Conservation (phyloP, 2,113 vertebrate species). For the Danionella cerebrum region DNA sequence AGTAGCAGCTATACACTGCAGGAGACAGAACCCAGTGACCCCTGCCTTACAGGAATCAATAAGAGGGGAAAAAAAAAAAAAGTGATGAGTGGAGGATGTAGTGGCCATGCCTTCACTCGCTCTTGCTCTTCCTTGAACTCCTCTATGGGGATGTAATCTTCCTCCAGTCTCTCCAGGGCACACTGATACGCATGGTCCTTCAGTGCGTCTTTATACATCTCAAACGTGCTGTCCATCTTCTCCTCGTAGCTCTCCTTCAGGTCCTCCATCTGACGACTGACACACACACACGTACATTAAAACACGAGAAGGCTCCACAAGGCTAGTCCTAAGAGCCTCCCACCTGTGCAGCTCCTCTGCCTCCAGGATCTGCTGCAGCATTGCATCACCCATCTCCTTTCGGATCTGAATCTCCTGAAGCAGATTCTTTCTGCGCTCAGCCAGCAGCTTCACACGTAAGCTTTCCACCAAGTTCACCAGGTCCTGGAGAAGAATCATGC, state of each 20-base stretch:
- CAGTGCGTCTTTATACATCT: slow-evolving; percentile 84
- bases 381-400: slow-evolving; percentile 82
- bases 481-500: slow-evolving; percentile 50
- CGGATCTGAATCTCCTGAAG: slow-evolving; percentile 80
- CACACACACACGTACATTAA: neutral
- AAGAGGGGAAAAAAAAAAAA: no score
- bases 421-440: slow-evolving; percentile 71
- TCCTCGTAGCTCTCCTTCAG: slow-evolving; percentile 78
- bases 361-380: slow-evolving; percentile 75
- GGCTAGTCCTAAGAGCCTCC: no score
- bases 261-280: slow-evolving; percentile 73
- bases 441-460: slow-evolving; percentile 64
- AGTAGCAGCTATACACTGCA: no score
- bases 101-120: slow-evolving; percentile 71
- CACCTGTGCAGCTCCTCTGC: slow-evolving; percentile 74
- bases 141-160: slow-evolving; percentile 74
- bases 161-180: slow-evolving; percentile 75
- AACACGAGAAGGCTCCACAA: neutral
- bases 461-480: slow-evolving; percentile 67
- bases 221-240: slow-evolving; percentile 79
- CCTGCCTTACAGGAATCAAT: no score
- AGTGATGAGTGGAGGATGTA: no score
- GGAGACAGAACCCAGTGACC: no score
- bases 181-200: slow-evolving; percentile 80
- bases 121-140: slow-evolving; percentile 75